A percentile compares a stretch with the other conserved stretches of the same genome.
Conservation (phyloP, 2,888 invertebrate genomes). For the Netelia inedita region DNA sequence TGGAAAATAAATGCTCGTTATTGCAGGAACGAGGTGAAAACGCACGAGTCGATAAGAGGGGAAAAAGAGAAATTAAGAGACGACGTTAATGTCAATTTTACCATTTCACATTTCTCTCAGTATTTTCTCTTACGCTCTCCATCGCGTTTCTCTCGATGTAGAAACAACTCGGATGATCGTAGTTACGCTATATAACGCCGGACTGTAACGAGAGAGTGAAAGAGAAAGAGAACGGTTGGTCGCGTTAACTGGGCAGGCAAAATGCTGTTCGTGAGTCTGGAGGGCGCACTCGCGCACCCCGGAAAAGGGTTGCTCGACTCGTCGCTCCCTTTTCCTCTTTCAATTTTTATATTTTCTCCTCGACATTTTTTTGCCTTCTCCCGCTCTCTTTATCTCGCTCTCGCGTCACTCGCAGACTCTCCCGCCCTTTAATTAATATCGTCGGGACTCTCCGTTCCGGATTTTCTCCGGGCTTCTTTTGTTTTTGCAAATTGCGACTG, state of each 20-base stretch:
- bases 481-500: constrained; percentile 11
- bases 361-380: constrained; percentile 1
- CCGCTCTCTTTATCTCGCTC: constrained; percentile 24
- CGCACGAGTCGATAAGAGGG: neutral
- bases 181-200: neutral
- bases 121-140: neutral
- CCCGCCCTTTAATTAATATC: constrained; percentile 50
- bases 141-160: constrained; percentile 22
- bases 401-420: constrained; percentile 38
- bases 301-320: constrained; percentile 38
- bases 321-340: constrained; percentile 22
- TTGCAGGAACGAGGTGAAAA: neutral
- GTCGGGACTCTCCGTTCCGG: constrained; percentile 31
- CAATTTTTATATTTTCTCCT: constrained; percentile 37
- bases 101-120: neutral
- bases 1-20: neutral
- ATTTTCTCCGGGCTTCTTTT: constrained; percentile 1
- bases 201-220: constrained; percentile 26
- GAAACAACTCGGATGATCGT: neutral
- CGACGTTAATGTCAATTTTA: constrained; percentile 10
- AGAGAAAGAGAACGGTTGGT: constrained; percentile 30
- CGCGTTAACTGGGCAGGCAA: constrained; percentile 65
- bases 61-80: neutral
- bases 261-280: constrained; percentile 49
- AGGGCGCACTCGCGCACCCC: constrained; percentile 34